Evolutionary conservation across 1,140 invertebrate genomes (phyloP).

Genomic region (Chrysoperla carnea): DNA sequence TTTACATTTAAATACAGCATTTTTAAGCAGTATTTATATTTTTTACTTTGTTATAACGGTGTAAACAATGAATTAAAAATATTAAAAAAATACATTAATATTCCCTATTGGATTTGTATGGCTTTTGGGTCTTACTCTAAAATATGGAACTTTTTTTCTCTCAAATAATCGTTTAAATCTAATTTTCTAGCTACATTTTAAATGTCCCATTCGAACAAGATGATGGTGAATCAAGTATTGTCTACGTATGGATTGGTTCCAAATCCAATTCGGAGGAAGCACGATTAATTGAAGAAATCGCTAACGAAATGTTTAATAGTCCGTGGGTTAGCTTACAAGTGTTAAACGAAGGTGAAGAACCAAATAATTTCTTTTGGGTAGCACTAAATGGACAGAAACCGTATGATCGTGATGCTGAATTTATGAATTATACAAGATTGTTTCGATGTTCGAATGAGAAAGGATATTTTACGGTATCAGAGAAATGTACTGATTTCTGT

Average conservation of each 20-base stretch:
- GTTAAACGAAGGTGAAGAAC: conserved; percentile 92
- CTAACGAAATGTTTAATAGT: conserved; percentile 83
- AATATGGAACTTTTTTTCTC: too few relatives aligned
- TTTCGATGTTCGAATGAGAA: conserved; percentile 99
- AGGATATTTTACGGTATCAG: conserved; percentile 96
- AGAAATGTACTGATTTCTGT: conserved; percentile 99
- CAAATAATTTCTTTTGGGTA: conserved; percentile 98
- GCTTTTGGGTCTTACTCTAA: too few relatives aligned
- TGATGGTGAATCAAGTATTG: conserved; percentile 73
- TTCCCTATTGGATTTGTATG: too few relatives aligned
- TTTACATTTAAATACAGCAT: too few relatives aligned
- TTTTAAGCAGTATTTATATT: too few relatives aligned
- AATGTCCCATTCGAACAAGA: conserved; percentile 90
- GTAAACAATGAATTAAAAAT: too few relatives aligned
- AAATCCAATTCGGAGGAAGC: conserved; percentile 80
- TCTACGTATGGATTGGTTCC: conserved; percentile 95
- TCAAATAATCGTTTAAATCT: neutral
- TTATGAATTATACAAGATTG: conserved; percentile 84
- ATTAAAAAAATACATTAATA: too few relatives aligned
- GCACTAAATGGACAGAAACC: conserved; percentile 82
- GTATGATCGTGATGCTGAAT: conserved; percentile 82
- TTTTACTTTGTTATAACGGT: too few relatives aligned
- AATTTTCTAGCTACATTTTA: conserved; percentile 63
- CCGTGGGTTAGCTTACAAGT: conserved; percentile 75
- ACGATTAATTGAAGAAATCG: conserved; percentile 79